Evolutionary conservation across 1,140 invertebrate genomes (phyloP), one percentile per base, ranked within the genome.

Genomic region (Sycophaga agraensis): DNA sequence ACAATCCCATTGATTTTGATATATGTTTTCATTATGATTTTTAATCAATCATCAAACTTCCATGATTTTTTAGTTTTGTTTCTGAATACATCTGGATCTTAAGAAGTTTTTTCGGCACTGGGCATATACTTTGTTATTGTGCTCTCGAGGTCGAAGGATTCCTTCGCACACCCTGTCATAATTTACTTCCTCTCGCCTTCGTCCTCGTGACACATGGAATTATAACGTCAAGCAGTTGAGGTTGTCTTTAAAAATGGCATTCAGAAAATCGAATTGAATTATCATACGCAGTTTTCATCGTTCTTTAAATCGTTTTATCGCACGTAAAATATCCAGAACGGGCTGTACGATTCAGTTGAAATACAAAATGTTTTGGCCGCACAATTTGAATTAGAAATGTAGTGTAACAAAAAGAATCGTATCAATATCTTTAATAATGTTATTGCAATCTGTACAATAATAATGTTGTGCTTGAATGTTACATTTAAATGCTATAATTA

Each of bases 321-420:
- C 65, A 73, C 69, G 68, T 72, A 66, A 70, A 46, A 75, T 80
- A 81, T 80, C 79, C 78, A 81, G 79, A 81, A 81, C 77, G 79
- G 79, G 79, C 75, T 80, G 71, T 70, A 79, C 78, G 77, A 76
- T 80, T 78, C 74, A 78, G 71, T 73, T 73, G 4, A 24, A 50
- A 43, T 48, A n/a, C n/a, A 9, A 22, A 57, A 19, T 51, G 9
- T 50, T 63, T 63, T 55, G 59, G 26, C 16, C 51, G 17, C 21
- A 6, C 9, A 46, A 28, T 60, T 5, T 40, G 39, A 37, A 7
- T 51, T 34, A 43, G 19, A 3, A 46, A 45, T 34, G 28, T 6
- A 42, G n/a, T n/a, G n/a, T 28, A 12, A 31, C 14, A 31, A 4
- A 46, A 35, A 35, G 22, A 16, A 22, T 51, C 34, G 31, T 51